These are phyloP conservation scores for Pandion haliaetus DNA, from an alignment of 2,113 vertebrate species.

Conservation along the genomic window DNA sequence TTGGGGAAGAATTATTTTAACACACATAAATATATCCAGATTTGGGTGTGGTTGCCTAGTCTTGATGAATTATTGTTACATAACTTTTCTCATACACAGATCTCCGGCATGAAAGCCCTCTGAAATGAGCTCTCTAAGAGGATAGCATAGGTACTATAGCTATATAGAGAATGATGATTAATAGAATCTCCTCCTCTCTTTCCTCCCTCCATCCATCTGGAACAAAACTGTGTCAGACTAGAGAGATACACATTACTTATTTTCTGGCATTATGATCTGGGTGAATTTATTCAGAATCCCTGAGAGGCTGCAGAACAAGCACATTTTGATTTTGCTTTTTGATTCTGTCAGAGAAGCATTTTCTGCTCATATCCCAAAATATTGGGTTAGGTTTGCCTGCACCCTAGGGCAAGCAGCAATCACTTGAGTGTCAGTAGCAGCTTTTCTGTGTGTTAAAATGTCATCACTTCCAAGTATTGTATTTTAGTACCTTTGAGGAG, in stretches of 20 bases:
- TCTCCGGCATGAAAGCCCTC: background rate
- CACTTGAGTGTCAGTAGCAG: background rate
- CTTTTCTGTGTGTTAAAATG: background rate
- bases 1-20: background rate
- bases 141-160: background rate
- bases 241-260: background rate
- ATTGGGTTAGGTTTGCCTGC: background rate
- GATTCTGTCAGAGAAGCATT: background rate
- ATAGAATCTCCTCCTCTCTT: constrained; percentile 21
- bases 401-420: background rate
- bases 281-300: constrained; percentile 25
- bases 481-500: background rate
- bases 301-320: background rate
- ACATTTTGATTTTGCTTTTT: constrained; percentile 10
- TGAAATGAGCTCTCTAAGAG: constrained; percentile 2
- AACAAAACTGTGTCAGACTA: constrained; percentile 28
- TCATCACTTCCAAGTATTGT: background rate
- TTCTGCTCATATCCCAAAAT: background rate
- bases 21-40: background rate
- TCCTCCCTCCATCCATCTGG: constrained; percentile 50
- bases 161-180: constrained; percentile 26
- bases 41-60: background rate
- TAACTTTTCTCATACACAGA: background rate
- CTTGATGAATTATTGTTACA: background rate
- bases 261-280: background rate